phyloP scores from a whole-genome alignment of 2,797 vertebrate species.

The Eulemur coronatus region DNA sequence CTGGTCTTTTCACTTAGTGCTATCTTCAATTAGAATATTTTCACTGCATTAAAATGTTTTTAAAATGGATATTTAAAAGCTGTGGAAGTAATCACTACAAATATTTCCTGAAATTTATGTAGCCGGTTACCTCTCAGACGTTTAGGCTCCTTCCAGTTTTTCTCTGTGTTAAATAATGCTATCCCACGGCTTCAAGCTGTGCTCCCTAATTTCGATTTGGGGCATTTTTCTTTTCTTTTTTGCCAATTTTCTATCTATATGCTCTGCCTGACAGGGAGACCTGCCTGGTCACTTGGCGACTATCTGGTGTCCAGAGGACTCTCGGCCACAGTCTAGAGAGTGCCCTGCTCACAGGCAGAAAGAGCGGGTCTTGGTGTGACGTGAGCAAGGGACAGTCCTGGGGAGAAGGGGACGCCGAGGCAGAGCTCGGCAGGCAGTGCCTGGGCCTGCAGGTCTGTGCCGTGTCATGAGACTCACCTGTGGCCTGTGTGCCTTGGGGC shows the following conservation, averaged over 20 bases:
- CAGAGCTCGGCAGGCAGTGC: not conserved
- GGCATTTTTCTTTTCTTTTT: not conserved
- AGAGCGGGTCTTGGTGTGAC: not conserved
- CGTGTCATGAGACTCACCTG: accelerated
- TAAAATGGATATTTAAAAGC: not conserved
- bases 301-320: not conserved
- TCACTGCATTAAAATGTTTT: not conserved
- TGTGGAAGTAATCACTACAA: not conserved
- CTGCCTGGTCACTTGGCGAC: not conserved
- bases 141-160: not conserved
- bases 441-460: not conserved
- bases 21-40: not conserved
- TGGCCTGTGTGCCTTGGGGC: not conserved
- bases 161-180: slow-evolving; percentile 9
- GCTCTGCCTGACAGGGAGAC: not conserved
- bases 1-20: not conserved
- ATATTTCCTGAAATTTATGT: not conserved
- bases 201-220: not conserved
- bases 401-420: too few species aligned
- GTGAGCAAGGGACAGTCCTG: not conserved
- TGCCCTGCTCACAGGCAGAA: not conserved
- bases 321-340: not conserved
- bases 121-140: not conserved
- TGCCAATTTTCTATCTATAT: not conserved
- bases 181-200: not conserved